Percentiles rank a stretch among this genome's conserved stretches.
These are phyloP conservation scores for Amphipyra tragopoginis DNA, from an alignment of 2,888 invertebrate genomes.

Conservation along the genomic window DNA sequence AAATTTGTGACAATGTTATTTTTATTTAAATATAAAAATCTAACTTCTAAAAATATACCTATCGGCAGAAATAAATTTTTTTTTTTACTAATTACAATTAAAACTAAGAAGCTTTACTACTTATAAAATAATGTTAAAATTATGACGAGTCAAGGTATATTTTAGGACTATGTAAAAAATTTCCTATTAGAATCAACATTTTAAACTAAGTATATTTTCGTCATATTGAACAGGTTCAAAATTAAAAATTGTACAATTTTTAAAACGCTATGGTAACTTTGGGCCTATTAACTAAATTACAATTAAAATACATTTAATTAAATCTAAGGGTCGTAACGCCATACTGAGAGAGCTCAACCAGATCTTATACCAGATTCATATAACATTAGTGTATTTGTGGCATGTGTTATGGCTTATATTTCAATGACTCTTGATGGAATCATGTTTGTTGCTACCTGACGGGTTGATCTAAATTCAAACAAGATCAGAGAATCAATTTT, in stretches of 20 bases:
- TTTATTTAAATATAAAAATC: constrained; percentile 55
- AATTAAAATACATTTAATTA: constrained; percentile 64
- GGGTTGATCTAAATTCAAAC: constrained; percentile 4
- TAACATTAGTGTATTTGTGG: constrained; percentile 61
- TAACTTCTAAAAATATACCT: constrained; percentile 54
- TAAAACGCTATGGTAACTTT: constrained; percentile 83
- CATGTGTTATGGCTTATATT: constrained; percentile 73
- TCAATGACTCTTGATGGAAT: constrained; percentile 51
- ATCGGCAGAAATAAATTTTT: constrained; percentile 54
- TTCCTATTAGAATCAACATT: constrained; percentile 57
- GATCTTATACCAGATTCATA: constrained; percentile 52
- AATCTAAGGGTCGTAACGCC: constrained; percentile 53
- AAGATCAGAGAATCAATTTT: background rate
- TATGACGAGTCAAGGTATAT: constrained; percentile 69
- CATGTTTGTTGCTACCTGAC: constrained; percentile 63
- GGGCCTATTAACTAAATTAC: constrained; percentile 76
- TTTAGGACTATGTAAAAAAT: constrained; percentile 55
- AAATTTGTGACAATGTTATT: constrained; percentile 57
- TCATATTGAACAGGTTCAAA: constrained; percentile 59
- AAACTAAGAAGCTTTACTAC: constrained; percentile 74
- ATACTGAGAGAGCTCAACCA: constrained; percentile 60
- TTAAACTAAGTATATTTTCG: constrained; percentile 52
- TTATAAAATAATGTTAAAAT: constrained; percentile 71
- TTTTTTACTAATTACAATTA: constrained; percentile 64
- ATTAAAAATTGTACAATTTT: constrained; percentile 79